These are phyloP conservation scores for Megaustenia siamemsis DNA, from an alignment of 2,888 invertebrate genomes.

Conservation along the genomic window DNA sequence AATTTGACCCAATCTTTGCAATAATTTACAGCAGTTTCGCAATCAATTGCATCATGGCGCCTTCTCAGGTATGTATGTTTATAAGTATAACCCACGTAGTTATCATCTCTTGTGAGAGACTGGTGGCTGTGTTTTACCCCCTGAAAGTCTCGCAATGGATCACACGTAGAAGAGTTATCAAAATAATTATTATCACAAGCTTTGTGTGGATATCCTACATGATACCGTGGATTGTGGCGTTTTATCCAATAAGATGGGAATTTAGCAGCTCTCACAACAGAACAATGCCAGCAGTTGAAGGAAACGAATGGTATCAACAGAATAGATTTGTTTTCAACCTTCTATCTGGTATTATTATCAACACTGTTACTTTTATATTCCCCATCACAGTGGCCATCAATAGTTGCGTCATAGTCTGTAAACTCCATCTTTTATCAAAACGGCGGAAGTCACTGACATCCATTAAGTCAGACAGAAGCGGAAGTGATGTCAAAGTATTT, in stretches of 20 bases:
- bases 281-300: neutral
- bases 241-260: neutral
- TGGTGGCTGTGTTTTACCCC: slow-evolving; percentile 6
- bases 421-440: neutral
- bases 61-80: neutral
- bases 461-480: neutral
- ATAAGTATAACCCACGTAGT: slow-evolving; percentile 3
- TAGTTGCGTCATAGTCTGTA: neutral
- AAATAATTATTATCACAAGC: neutral
- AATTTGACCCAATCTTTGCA: neutral
- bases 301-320: neutral
- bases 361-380: too few species aligned
- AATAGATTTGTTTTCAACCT: neutral
- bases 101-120: neutral
- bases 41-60: neutral
- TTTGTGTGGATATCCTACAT: neutral
- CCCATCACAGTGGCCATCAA: too few species aligned
- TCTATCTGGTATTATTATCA: neutral
- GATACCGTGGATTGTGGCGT: neutral
- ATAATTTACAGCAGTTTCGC: neutral
- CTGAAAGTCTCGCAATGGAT: slow-evolving; percentile 6
- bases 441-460: neutral
- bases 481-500: neutral
- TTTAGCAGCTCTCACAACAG: neutral
- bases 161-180: neutral